Evolutionary conservation across 2,797 vertebrate species (phyloP).

Genomic region (Allobates femoralis): DNA sequence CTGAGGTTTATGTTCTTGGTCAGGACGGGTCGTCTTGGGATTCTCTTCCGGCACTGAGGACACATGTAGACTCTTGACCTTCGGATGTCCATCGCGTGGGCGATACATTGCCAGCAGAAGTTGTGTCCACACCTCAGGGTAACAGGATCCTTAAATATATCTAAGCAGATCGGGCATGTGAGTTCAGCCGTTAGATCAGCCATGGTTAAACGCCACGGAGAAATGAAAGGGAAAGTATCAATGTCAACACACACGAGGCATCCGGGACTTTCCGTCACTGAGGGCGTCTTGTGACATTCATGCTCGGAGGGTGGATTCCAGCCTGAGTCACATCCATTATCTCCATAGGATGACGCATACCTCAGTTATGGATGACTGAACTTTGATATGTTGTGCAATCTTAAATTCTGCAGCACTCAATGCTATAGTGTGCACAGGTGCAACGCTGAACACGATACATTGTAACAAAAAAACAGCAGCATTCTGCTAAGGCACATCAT

Average conservation of each 20-base stretch:
- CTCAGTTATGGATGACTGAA: too few relatives aligned
- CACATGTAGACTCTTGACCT: conserved; percentile 69
- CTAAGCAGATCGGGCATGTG: conserved; percentile 77
- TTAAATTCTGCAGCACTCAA: too few relatives aligned
- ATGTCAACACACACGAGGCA: not conserved
- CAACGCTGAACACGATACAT: too few relatives aligned
- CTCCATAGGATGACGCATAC: not conserved
- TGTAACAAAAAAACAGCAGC: too few relatives aligned
- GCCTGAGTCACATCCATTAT: not conserved
- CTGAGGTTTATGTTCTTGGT: conserved; percentile 74
- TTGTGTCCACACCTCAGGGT: conserved; percentile 11
- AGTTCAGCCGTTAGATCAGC: conserved; percentile 68
- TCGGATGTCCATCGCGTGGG: conserved; percentile 62
- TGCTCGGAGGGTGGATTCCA: not conserved
- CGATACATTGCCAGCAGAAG: conserved; percentile 67
- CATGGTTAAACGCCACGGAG: not conserved
- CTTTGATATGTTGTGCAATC: too few relatives aligned
- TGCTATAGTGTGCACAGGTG: too few relatives aligned
- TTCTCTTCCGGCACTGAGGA: conserved; percentile 53
- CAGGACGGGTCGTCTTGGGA: conserved; percentile 63
- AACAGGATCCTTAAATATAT: conserved; percentile 70
- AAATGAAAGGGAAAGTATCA: not conserved
- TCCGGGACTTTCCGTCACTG: not conserved
- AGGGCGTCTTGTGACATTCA: not conserved
- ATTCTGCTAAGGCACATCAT: too few relatives aligned